Evolutionary conservation across 2,113 vertebrate genomes (phyloP).

Genomic region (Shinisaurus crocodilurus): DNA sequence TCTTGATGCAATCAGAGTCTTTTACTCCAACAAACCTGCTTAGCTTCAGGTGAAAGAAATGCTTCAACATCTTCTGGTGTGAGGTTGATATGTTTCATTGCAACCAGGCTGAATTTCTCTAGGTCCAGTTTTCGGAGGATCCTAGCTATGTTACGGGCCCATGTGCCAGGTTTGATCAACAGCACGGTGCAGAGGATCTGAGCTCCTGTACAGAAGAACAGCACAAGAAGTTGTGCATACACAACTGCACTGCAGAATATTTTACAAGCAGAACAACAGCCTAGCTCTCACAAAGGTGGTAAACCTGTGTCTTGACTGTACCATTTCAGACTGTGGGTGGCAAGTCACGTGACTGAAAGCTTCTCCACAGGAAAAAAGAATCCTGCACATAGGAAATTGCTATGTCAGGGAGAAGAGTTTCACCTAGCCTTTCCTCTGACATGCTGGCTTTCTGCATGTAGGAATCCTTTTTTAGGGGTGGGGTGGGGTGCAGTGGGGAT

Average conservation of each 20-base stretch:
- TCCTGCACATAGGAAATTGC: background rate
- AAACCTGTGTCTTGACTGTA: background rate
- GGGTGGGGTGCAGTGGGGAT: too few relatives aligned
- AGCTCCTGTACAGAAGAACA: slow-evolving; percentile 64
- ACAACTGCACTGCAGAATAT: fast-evolving
- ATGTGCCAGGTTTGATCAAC: slow-evolving; percentile 75
- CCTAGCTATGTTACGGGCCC: slow-evolving; percentile 61
- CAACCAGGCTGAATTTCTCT: slow-evolving; percentile 71
- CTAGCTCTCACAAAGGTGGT: background rate
- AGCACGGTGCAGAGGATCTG: slow-evolving; percentile 72
- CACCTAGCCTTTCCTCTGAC: too few relatives aligned
- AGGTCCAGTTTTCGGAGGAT: slow-evolving; percentile 64
- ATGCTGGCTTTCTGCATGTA: too few relatives aligned
- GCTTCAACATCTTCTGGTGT: slow-evolving; percentile 35
- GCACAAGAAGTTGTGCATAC: background rate
- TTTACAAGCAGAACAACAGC: background rate
- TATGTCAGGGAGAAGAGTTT: background rate
- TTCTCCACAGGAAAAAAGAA: background rate
- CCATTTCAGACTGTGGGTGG: background rate
- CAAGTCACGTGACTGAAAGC: background rate
- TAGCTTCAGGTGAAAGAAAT: slow-evolving; percentile 35
- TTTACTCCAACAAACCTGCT: slow-evolving; percentile 57
- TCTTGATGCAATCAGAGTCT: fast-evolving
- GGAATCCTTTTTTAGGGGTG: too few relatives aligned
- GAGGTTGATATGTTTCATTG: slow-evolving; percentile 69